These are phyloP conservation scores for Synodontis membranacea DNA, from an alignment of 2,113 vertebrate genomes.

Conservation along the genomic window DNA sequence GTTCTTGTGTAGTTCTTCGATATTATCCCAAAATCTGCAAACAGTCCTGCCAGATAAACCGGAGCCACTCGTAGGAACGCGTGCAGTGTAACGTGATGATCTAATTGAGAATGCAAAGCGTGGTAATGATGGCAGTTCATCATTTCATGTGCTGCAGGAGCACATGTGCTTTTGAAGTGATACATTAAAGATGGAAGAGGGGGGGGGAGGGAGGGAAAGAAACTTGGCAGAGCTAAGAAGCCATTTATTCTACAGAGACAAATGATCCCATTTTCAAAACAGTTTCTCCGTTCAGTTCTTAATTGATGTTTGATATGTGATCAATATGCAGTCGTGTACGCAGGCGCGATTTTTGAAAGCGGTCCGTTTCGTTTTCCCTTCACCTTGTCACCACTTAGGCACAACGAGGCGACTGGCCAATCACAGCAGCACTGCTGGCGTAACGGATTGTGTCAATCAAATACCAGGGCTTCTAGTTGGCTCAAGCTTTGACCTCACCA, in stretches of 20 bases:
- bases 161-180: slow-evolving; percentile 34
- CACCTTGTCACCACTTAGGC: slow-evolving; percentile 69
- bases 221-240: background rate
- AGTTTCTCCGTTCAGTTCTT: slow-evolving; percentile 3
- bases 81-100: slow-evolving; percentile 20
- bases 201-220: background rate
- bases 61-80: background rate
- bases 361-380: background rate
- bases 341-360: slow-evolving; percentile 1
- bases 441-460: slow-evolving; percentile 78
- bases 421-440: slow-evolving; percentile 74
- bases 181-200: slow-evolving; percentile 6
- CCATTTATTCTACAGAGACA: slow-evolving; percentile 4
- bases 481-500: slow-evolving; percentile 76
- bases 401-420: slow-evolving; percentile 74
- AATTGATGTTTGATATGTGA: background rate
- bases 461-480: slow-evolving; percentile 73
- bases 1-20: slow-evolving; percentile 30
- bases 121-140: slow-evolving; percentile 43
- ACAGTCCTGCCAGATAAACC: slow-evolving; percentile 35
- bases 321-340: background rate
- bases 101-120: slow-evolving; percentile 36
- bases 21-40: slow-evolving; percentile 36
- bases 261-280: slow-evolving; percentile 18
- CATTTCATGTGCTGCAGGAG: slow-evolving; percentile 28